These are phyloP conservation scores for Scolopax mira DNA, from an alignment of 2,113 vertebrate genomes.

Conservation along the genomic window DNA sequence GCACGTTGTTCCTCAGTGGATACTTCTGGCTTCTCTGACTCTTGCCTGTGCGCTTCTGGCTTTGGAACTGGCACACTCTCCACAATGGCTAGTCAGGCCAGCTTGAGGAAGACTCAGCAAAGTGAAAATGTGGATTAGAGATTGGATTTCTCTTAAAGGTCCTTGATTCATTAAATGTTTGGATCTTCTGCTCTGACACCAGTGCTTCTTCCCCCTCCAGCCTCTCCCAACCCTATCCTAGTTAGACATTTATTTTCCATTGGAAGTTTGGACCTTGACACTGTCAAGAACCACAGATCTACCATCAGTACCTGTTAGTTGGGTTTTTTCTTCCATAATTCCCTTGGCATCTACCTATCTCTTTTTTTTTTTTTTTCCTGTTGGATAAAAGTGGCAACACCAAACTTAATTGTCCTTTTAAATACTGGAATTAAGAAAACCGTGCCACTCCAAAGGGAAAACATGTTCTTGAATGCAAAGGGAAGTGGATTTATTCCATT, in stretches of 20 bases:
- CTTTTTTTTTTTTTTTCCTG: background rate
- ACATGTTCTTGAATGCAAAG: background rate
- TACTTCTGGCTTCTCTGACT: background rate
- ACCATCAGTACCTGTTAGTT: no score
- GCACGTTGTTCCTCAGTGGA: background rate
- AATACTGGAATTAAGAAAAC: background rate
- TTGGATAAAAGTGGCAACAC: background rate
- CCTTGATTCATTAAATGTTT: background rate
- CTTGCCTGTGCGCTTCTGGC: rapidly evolving
- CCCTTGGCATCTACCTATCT: background rate
- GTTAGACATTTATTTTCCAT: background rate
- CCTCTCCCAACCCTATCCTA: no score
- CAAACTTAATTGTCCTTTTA: background rate
- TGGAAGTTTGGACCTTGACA: background rate
- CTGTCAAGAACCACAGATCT: background rate
- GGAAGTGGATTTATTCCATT: background rate
- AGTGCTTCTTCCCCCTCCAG: background rate
- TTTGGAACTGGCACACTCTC: background rate
- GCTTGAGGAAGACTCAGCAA: background rate
- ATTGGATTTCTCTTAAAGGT: background rate
- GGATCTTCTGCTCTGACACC: background rate
- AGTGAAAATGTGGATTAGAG: background rate
- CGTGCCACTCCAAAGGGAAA: background rate
- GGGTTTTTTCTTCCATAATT: background rate
- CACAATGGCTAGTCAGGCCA: background rate